Conservation (phyloP, 2,113 vertebrate genomes). For the Megaptera novaeangliae region DNA sequence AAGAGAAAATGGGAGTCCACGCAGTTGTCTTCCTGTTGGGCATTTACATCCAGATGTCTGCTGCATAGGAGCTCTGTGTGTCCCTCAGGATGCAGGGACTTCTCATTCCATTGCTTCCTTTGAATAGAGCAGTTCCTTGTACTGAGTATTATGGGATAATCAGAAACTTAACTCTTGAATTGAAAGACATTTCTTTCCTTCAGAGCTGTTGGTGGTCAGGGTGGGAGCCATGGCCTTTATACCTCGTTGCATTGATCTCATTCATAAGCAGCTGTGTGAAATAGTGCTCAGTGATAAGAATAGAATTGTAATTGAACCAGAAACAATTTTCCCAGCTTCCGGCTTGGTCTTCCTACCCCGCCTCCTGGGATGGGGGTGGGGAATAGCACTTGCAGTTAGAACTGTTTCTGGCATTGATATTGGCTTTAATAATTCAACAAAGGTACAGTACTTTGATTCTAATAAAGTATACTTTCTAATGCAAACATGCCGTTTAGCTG, state of each 20-base stretch:
- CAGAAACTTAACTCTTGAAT: neutral
- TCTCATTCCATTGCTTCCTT: neutral
- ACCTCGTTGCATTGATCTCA: accelerated
- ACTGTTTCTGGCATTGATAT: neutral
- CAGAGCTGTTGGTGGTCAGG: neutral
- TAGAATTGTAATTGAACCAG: neutral
- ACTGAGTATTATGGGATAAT: neutral
- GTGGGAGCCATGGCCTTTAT: neutral
- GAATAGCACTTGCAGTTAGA: no score
- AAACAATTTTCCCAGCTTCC: neutral
- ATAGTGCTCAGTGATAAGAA: neutral
- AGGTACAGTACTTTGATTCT: neutral
- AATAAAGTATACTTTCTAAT: neutral
- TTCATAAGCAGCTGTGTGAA: neutral
- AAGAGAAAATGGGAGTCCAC: neutral
- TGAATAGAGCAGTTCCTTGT: neutral
- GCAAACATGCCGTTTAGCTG: accelerated
- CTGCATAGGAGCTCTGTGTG: neutral
- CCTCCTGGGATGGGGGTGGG: accelerated
- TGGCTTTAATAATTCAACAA: neutral
- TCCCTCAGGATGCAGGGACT: neutral
- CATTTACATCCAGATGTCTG: neutral
- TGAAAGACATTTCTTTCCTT: neutral
- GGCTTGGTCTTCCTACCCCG: neutral
- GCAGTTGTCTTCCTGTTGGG: accelerated